Percentiles rank a stretch among this genome's conserved stretches.
Conservation (phyloP, 53 echinoderm and acorn worm genomes). For the Temnopleurus reevesii region DNA sequence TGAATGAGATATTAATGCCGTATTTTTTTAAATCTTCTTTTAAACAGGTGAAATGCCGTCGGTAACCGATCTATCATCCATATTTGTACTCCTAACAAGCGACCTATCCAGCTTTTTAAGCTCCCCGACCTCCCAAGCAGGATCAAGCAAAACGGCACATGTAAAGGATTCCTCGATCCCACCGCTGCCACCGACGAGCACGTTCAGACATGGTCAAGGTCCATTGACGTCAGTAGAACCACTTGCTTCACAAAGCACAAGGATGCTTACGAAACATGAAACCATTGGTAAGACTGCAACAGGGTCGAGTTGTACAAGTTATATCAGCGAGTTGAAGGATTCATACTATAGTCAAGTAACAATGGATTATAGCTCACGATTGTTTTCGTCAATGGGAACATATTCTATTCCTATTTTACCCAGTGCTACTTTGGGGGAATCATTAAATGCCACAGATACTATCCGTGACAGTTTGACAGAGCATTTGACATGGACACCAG, state of each 20-base stretch:
- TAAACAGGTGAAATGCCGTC: constrained; percentile 1
- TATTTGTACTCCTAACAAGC: constrained; percentile 1
- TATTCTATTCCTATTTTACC: neutral
- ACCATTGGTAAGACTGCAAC: neutral
- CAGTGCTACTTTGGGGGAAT: neutral
- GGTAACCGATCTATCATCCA: neutral
- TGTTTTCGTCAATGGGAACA: neutral
- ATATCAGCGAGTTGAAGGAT: neutral
- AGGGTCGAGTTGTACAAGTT: neutral
- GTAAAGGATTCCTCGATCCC: neutral
- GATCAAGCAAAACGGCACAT: neutral
- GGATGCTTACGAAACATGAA: neutral
- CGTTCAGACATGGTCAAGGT: neutral
- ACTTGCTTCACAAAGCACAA: neutral
- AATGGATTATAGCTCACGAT: neutral
- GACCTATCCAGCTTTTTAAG: neutral
- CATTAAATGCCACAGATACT: neutral
- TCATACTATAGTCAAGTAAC: neutral
- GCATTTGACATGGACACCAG: neutral
- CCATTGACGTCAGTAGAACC: neutral
- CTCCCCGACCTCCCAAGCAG: neutral
- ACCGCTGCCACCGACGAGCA: neutral
- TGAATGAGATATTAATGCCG: too few species aligned
- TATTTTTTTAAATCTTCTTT: neutral
- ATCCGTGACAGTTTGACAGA: neutral